These are phyloP conservation scores for Telenomus remus DNA, from an alignment of 1,140 invertebrate species.

Conservation along the genomic window DNA sequence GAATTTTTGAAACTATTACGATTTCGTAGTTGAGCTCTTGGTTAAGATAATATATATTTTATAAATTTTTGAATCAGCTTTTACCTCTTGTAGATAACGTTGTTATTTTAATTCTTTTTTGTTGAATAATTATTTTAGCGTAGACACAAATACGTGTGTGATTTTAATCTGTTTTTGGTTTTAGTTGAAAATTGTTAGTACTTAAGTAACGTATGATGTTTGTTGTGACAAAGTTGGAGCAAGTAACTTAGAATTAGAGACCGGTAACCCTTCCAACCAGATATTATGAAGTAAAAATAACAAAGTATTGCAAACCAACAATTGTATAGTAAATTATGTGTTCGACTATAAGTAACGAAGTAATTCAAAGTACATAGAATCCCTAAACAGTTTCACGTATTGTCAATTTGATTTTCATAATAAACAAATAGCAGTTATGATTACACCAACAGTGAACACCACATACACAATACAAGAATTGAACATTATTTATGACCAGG, in stretches of 20 bases:
- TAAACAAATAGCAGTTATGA: slow-evolving; percentile 7
- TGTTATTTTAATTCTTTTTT: slow-evolving; percentile 40
- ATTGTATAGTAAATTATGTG: too few species aligned
- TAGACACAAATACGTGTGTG: slow-evolving; percentile 2
- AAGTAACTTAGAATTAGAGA: too few species aligned
- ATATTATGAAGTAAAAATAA: too few species aligned
- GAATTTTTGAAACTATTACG: slow-evolving; percentile 1
- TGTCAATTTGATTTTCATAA: background rate
- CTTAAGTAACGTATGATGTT: slow-evolving; percentile 8
- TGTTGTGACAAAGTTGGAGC: slow-evolving; percentile 5
- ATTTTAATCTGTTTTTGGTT: slow-evolving; percentile 16
- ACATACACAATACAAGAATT: slow-evolving; percentile 22
- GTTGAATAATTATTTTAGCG: slow-evolving; percentile 35
- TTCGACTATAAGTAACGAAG: slow-evolving; percentile 1
- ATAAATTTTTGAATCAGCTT: slow-evolving; percentile 21
- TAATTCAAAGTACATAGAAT: too few species aligned
- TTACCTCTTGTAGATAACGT: slow-evolving; percentile 18
- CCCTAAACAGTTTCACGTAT: too few species aligned
- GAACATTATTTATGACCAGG: slow-evolving; percentile 37
- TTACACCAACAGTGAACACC: slow-evolving; percentile 45
- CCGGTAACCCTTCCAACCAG: too few species aligned
- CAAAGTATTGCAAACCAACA: too few species aligned
- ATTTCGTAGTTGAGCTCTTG: slow-evolving; percentile 7
- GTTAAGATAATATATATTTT: slow-evolving; percentile 35
- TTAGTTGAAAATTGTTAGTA: slow-evolving; percentile 11